These are phyloP conservation scores for Callionymus lyra DNA, from an alignment of 2,113 vertebrate species.

Conservation along the genomic window DNA sequence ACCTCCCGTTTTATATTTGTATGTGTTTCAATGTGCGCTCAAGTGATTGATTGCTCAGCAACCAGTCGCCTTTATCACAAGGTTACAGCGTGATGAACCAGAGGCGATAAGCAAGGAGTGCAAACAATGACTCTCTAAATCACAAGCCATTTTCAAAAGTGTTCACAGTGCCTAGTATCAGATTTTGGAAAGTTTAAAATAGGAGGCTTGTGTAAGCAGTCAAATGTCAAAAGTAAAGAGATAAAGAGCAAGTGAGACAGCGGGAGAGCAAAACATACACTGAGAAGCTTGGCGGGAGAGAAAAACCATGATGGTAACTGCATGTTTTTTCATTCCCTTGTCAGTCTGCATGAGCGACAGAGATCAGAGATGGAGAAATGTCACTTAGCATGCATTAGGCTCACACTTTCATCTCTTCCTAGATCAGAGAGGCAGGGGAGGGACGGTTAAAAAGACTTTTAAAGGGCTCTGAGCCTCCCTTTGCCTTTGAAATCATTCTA, in stretches of 20 bases:
- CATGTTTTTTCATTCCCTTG: constrained; percentile 25
- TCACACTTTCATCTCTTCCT: constrained; percentile 40
- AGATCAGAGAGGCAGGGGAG: constrained; percentile 36
- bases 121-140: constrained; percentile 41
- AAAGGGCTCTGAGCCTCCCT: constrained; percentile 34
- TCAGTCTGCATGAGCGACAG: constrained; percentile 41
- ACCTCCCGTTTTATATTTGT: neutral
- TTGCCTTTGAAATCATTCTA: constrained; percentile 50
- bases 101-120: constrained; percentile 31
- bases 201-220: constrained; percentile 9
- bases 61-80: constrained; percentile 55
- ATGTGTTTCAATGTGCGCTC: constrained; percentile 12
- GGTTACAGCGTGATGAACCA: constrained; percentile 54
- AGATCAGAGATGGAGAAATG: constrained; percentile 57
- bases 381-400: constrained; percentile 52
- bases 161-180: constrained; percentile 12
- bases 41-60: constrained; percentile 47
- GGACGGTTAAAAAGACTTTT: constrained; percentile 41
- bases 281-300: constrained; percentile 3
- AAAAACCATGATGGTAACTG: constrained; percentile 31
- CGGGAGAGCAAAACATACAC: constrained; percentile 16
- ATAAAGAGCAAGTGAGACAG: constrained; percentile 12
- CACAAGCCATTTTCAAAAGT: constrained; percentile 18
- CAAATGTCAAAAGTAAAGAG: constrained; percentile 32
- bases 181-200: constrained; percentile 18